Conservation (phyloP, 2,888 invertebrate species). For the Bursaphelenchus okinawaensis region DNA sequence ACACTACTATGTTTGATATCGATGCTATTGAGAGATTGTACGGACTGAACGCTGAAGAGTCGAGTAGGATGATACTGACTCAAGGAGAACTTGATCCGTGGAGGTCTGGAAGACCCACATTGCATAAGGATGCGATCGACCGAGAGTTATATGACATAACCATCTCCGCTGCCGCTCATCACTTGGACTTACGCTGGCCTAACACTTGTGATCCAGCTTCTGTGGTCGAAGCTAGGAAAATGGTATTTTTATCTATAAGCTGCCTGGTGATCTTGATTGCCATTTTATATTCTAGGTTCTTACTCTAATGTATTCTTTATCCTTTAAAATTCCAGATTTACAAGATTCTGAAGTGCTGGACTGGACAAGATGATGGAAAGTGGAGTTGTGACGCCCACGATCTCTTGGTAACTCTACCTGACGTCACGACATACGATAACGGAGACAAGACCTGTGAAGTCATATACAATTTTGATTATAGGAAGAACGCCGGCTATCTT, state of each 20-base stretch:
- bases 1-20: neutral
- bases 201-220: slow-evolving; percentile 48
- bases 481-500: too few species aligned
- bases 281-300: too few species aligned
- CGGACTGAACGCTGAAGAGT: slow-evolving; percentile 17
- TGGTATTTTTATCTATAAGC: neutral
- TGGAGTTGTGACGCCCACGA: neutral
- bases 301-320: too few species aligned
- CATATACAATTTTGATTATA: neutral
- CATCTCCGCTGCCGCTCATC: slow-evolving; percentile 42
- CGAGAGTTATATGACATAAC: slow-evolving; percentile 12
- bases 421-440: neutral
- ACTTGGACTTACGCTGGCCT: slow-evolving; percentile 54
- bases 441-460: neutral
- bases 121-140: slow-evolving; percentile 3
- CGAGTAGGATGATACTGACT: slow-evolving; percentile 22
- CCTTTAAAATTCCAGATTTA: neutral
- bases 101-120: slow-evolving; percentile 9
- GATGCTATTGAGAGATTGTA: slow-evolving; percentile 12
- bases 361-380: neutral
- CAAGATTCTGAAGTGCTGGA: neutral
- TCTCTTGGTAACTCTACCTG: neutral
- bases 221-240: neutral
- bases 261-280: neutral
- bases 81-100: slow-evolving; percentile 20